phyloP scores from a whole-genome alignment of 2,888 invertebrate genomes.

The Agrochola lota region DNA sequence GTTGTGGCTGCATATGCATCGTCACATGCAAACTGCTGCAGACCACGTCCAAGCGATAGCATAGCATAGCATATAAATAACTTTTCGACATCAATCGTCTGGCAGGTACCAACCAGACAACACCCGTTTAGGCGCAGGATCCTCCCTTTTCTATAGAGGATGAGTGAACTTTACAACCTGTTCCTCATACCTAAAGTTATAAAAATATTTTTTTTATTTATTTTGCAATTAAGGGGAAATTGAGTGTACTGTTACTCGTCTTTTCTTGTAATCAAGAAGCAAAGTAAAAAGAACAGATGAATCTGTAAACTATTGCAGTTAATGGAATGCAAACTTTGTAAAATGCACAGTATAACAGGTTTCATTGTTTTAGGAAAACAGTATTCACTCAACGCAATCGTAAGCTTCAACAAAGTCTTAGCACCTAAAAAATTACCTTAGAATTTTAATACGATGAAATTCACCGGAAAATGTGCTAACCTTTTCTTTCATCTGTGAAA shows the following conservation, averaged over 20 bases:
- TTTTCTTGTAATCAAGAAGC: background rate
- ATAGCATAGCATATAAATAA: too few species aligned
- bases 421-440: background rate
- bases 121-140: too few species aligned
- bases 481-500: background rate
- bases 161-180: too few species aligned
- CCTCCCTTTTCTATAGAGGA: too few species aligned
- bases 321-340: background rate
- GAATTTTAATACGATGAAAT: background rate
- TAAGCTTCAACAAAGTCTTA: background rate
- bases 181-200: background rate
- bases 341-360: background rate
- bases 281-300: background rate
- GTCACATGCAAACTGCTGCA: too few species aligned
- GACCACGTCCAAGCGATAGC: too few species aligned
- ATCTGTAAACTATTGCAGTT: background rate
- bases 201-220: slow-evolving; percentile 23
- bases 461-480: background rate
- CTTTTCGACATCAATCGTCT: too few species aligned
- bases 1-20: too few species aligned
- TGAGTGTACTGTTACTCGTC: background rate
- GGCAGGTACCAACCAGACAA: too few species aligned
- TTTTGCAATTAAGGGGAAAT: slow-evolving; percentile 8
- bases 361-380: background rate
- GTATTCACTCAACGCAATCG: background rate